phyloP scores from a whole-genome alignment of 2,888 invertebrate species.

The Beris morrisii region DNA sequence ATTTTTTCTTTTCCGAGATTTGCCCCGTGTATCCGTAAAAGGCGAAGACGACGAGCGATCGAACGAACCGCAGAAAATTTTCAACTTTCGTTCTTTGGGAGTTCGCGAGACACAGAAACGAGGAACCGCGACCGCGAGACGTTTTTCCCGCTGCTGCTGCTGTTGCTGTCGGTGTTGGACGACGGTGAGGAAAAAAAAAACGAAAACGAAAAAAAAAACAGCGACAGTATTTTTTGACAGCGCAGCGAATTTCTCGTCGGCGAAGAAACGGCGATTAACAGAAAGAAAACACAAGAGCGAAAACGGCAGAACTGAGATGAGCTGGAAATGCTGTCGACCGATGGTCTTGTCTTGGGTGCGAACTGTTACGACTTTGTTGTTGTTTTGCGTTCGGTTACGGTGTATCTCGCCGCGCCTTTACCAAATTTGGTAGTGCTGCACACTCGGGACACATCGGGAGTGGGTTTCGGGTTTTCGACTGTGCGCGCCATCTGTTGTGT shows the following conservation, averaged over 20 bases:
- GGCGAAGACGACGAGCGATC: slow-evolving; percentile 18
- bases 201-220: slow-evolving; percentile 17
- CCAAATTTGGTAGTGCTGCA: slow-evolving; percentile 14
- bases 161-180: not conserved
- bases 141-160: slow-evolving; percentile 22
- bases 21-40: slow-evolving; percentile 30
- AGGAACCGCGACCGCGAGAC: slow-evolving; percentile 23
- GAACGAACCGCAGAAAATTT: slow-evolving; percentile 22
- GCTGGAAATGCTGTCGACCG: slow-evolving; percentile 1
- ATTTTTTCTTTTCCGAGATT: slow-evolving; percentile 5
- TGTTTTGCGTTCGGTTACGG: not conserved
- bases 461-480: not conserved
- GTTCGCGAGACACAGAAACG: slow-evolving; percentile 13
- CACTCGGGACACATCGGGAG: no score
- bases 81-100: slow-evolving; percentile 19
- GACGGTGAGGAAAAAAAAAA: slow-evolving; percentile 15
- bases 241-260: not conserved
- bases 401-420: slow-evolving; percentile 9
- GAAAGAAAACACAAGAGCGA: slow-evolving; percentile 7
- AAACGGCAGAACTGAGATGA: not conserved
- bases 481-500: not conserved
- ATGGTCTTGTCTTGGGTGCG: not conserved
- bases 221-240: slow-evolving; percentile 20
- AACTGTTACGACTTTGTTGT: not conserved
- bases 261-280: not conserved